phyloP scores from a whole-genome alignment of 2,888 invertebrate species.

The Acrobasis suavella region DNA sequence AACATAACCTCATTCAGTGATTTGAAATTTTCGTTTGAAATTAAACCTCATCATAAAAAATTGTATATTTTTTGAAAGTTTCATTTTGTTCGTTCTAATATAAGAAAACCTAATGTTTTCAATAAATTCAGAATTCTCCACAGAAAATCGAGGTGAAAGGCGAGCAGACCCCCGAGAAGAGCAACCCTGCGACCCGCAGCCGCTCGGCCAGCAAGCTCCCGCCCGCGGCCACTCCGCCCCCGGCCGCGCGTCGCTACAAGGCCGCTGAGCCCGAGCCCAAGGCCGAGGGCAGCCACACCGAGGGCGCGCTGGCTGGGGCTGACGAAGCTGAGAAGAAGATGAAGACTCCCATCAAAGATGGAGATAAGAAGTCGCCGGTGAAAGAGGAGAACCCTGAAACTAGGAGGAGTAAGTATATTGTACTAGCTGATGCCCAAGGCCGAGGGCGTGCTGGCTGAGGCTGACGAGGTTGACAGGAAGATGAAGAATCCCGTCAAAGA shows the following conservation, averaged over 20 bases:
- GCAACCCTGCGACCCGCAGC: constrained; percentile 48
- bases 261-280: constrained; percentile 66
- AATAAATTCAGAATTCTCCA: constrained; percentile 6
- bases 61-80: too few species aligned
- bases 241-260: constrained; percentile 64
- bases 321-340: constrained; percentile 44
- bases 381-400: constrained; percentile 54
- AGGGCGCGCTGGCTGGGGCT: constrained; percentile 55
- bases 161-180: constrained; percentile 72
- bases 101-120: background rate
- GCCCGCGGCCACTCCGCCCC: constrained; percentile 56
- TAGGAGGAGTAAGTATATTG: constrained; percentile 59
- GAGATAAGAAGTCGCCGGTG: constrained; percentile 26
- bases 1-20: too few species aligned
- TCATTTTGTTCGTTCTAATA: background rate
- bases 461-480: too few species aligned
- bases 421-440: too few species aligned
- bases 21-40: too few species aligned
- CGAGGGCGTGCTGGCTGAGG: too few species aligned
- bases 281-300: constrained; percentile 64
- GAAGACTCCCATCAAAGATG: constrained; percentile 58
- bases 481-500: too few species aligned
- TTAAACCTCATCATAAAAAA: too few species aligned
- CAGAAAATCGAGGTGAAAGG: constrained; percentile 78
- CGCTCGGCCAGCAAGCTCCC: constrained; percentile 62